Conservation (phyloP, 2,888 invertebrate species). For the Lycia hirtaria region DNA sequence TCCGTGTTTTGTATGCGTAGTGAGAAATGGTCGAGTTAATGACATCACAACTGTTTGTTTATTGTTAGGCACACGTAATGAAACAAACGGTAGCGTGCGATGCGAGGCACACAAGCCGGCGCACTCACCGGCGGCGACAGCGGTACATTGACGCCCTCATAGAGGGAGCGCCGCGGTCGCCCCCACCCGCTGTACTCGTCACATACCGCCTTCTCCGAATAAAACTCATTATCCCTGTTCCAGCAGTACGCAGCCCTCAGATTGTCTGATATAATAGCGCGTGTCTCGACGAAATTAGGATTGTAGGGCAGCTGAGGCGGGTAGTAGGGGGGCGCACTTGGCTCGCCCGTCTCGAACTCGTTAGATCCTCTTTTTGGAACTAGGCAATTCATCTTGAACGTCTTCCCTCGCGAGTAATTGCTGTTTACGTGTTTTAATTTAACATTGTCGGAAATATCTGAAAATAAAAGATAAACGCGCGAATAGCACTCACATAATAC, state of each 20-base stretch:
- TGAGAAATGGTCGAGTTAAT: conserved; percentile 31
- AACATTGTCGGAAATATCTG: conserved; percentile 5
- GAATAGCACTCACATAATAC: neutral
- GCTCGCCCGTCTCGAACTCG: conserved; percentile 58
- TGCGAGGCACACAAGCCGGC: conserved; percentile 37
- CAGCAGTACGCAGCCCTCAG: conserved; percentile 50
- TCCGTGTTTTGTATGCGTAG: conserved; percentile 34
- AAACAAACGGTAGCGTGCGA: conserved; percentile 43
- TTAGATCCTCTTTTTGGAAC: conserved; percentile 57
- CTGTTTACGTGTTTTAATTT: conserved; percentile 4
- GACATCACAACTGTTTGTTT: conserved; percentile 31
- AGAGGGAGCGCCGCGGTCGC: conserved; percentile 70
- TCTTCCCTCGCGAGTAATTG: conserved; percentile 3
- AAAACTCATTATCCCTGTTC: conserved; percentile 53
- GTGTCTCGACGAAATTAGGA: conserved; percentile 65
- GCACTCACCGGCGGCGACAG: conserved; percentile 81
- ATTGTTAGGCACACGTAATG: conserved; percentile 34
- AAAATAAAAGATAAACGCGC: conserved; percentile 11
- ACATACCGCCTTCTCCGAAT: conserved; percentile 52
- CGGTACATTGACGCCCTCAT: conserved; percentile 80
- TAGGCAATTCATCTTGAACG: conserved; percentile 70
- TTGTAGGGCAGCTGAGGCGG: conserved; percentile 74
- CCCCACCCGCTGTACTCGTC: conserved; percentile 61
- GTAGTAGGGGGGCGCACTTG: conserved; percentile 66
- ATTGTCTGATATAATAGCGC: conserved; percentile 47